These are phyloP conservation scores for Drosophila testacea DNA, from an alignment of 2,888 invertebrate species.

Conservation along the genomic window DNA sequence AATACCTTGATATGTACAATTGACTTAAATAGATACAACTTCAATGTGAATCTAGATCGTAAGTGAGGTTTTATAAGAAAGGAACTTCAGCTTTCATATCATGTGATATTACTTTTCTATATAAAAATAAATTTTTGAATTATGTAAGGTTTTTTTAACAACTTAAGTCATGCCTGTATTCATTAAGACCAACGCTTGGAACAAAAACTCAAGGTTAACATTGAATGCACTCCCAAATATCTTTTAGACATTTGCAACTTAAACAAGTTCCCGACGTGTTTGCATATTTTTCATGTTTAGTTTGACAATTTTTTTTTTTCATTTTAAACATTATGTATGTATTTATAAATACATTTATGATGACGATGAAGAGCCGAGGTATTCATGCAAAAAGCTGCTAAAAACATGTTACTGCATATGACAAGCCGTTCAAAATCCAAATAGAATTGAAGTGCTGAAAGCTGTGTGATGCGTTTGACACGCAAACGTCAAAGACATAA, in stretches of 20 bases:
- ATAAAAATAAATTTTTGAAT: not conserved
- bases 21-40: slow-evolving; percentile 9
- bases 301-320: slow-evolving; percentile 24
- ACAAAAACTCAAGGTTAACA: slow-evolving; percentile 49
- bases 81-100: not conserved
- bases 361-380: slow-evolving; percentile 30
- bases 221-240: slow-evolving; percentile 41
- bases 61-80: not conserved
- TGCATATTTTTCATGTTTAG: slow-evolving; percentile 46
- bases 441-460: slow-evolving; percentile 29
- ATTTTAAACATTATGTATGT: slow-evolving; percentile 34
- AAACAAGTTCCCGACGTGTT: slow-evolving; percentile 49
- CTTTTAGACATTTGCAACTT: slow-evolving; percentile 25
- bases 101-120: not conserved
- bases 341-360: slow-evolving; percentile 31
- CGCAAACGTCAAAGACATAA: slow-evolving; percentile 30
- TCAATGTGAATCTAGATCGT: not conserved
- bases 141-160: slow-evolving; percentile 12
- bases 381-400: slow-evolving; percentile 37
- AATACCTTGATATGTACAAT: slow-evolving; percentile 16
- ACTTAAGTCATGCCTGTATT: slow-evolving; percentile 32
- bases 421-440: slow-evolving; percentile 13
- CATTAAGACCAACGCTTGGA: slow-evolving; percentile 46
- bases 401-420: slow-evolving; percentile 32
- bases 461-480: slow-evolving; percentile 36